phyloP scores from a whole-genome alignment of 1,140 invertebrate species.

The Drosophila subobscura region DNA sequence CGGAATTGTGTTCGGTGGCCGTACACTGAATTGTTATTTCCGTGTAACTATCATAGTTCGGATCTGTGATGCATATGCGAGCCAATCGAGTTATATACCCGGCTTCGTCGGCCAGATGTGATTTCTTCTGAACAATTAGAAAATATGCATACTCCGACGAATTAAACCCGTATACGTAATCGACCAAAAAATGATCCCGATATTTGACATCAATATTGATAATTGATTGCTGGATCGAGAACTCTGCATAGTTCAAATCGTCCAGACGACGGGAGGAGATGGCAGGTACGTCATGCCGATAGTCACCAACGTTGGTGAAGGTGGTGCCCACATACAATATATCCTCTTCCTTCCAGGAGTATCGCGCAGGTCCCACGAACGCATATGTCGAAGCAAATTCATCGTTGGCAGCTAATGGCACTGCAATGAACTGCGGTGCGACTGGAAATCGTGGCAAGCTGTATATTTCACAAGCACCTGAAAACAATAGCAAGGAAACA shows the following conservation, averaged over 20 bases:
- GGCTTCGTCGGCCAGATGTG: slow-evolving; percentile 93
- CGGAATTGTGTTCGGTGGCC: slow-evolving; percentile 79
- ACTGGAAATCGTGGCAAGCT: slow-evolving; percentile 92
- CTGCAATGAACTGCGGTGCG: slow-evolving; percentile 88
- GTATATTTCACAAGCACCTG: slow-evolving; percentile 93
- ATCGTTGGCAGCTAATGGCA: slow-evolving; percentile 95
- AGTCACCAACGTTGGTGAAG: slow-evolving; percentile 95
- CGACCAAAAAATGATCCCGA: slow-evolving; percentile 96
- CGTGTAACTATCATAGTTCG: slow-evolving; percentile 97
- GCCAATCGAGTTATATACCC: slow-evolving; percentile 95
- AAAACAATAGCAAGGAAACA: slow-evolving; percentile 4
- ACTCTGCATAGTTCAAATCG: slow-evolving; percentile 91
- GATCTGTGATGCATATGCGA: slow-evolving; percentile 96
- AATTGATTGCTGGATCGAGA: slow-evolving; percentile 93
- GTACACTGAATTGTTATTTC: slow-evolving; percentile 96
- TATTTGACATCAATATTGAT: slow-evolving; percentile 97
- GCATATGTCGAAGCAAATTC: slow-evolving; percentile 95
- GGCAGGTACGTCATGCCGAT: slow-evolving; percentile 96
- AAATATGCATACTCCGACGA: slow-evolving; percentile 97
- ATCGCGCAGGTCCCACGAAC: slow-evolving; percentile 96
- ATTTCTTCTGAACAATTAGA: slow-evolving; percentile 96
- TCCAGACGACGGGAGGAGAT: slow-evolving; percentile 93
- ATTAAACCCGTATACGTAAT: slow-evolving; percentile 98
- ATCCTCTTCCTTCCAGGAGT: slow-evolving; percentile 90
- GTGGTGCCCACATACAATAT: slow-evolving; percentile 97